Percentiles rank a stretch among this genome's conserved stretches.
Conservation (phyloP, 2,113 vertebrate genomes). For the Pimephales promelas region DNA sequence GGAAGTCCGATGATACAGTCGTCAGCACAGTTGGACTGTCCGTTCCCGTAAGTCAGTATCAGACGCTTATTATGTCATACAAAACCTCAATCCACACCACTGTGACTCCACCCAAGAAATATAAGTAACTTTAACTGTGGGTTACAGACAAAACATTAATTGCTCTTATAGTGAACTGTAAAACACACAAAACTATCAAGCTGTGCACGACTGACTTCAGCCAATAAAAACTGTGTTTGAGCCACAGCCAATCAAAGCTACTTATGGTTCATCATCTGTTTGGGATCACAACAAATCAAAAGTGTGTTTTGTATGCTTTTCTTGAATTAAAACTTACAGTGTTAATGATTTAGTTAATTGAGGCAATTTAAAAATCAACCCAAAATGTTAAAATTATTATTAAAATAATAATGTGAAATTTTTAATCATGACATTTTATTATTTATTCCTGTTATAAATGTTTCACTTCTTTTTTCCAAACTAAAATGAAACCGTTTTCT, state of each 20-base stretch:
- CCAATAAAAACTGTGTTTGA: constrained; percentile 41
- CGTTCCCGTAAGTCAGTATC: constrained; percentile 1
- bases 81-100: constrained; percentile 26
- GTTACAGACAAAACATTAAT: constrained; percentile 41
- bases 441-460: background rate
- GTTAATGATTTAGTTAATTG: background rate
- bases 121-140: constrained; percentile 36
- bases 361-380: background rate
- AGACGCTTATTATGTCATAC: constrained; percentile 19
- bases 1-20: constrained; percentile 13
- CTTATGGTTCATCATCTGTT: constrained; percentile 6
- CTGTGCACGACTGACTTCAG: constrained; percentile 23
- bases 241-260: constrained; percentile 35
- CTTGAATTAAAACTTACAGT: background rate
- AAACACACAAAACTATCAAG: constrained; percentile 24
- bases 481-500: background rate
- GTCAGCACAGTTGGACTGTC: constrained; percentile 11
- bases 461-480: background rate
- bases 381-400: background rate
- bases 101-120: constrained; percentile 29
- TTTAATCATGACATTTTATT: background rate
- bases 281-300: background rate
- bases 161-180: constrained; percentile 32
- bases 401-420: background rate
- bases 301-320: background rate